These are phyloP conservation scores for Andrena cerasifolii DNA, from an alignment of 1,140 invertebrate genomes.

Conservation along the genomic window DNA sequence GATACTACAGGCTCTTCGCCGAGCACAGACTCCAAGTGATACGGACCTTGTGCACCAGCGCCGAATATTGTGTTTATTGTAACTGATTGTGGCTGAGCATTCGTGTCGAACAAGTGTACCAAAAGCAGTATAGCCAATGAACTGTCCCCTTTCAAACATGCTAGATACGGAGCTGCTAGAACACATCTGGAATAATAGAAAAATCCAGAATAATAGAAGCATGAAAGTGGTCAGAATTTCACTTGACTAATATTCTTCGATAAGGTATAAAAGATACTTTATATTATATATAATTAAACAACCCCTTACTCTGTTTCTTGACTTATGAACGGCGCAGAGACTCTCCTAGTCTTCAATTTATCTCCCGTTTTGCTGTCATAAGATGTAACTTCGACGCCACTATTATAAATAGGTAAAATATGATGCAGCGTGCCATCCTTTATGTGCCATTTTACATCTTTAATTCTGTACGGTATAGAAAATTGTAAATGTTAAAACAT, in stretches of 20 bases:
- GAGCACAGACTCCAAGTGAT: slow-evolving; percentile 68
- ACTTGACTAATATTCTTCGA: neutral
- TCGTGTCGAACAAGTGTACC: slow-evolving; percentile 75
- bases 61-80: slow-evolving; percentile 78
- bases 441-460: slow-evolving; percentile 84
- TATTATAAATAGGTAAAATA: slow-evolving; percentile 85
- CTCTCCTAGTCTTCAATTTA: slow-evolving; percentile 84
- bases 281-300: slow-evolving; percentile 14
- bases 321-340: slow-evolving; percentile 86
- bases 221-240: slow-evolving; percentile 38
- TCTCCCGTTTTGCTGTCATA: slow-evolving; percentile 87
- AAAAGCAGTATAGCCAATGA: slow-evolving; percentile 75
- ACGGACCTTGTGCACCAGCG: slow-evolving; percentile 75
- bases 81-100: slow-evolving; percentile 69
- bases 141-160: slow-evolving; percentile 83
- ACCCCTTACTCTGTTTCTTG: slow-evolving; percentile 82
- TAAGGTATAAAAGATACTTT: neutral
- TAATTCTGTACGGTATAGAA: slow-evolving; percentile 67
- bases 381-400: slow-evolving; percentile 87
- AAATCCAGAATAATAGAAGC: slow-evolving; percentile 65
- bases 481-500: slow-evolving; percentile 4
- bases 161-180: slow-evolving; percentile 85
- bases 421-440: slow-evolving; percentile 86
- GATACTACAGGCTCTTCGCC: slow-evolving; percentile 70
- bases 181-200: no score